A percentile compares a stretch with the other conserved stretches of the same genome.
phyloP scores from a whole-genome alignment of 2,113 vertebrate species.

The Antechinus flavipes region DNA sequence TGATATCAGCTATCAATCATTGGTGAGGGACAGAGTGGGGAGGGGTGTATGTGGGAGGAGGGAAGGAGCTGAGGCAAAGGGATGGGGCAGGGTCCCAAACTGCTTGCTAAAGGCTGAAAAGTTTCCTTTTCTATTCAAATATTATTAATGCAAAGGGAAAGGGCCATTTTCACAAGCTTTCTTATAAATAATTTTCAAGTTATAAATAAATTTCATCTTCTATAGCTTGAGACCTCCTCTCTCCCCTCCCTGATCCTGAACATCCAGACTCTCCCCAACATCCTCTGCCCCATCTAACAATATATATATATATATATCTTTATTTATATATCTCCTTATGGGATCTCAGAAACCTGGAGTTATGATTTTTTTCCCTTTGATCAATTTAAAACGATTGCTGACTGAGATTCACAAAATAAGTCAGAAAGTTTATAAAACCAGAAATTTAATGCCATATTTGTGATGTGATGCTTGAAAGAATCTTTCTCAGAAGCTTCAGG shows the following conservation, averaged over 20 bases:
- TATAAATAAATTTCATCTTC: constrained; percentile 12
- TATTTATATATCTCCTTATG: constrained; percentile 46
- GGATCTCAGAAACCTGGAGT: constrained; percentile 44
- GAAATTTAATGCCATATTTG: constrained; percentile 22
- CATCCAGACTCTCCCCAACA: background rate
- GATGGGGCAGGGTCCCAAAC: constrained; percentile 29
- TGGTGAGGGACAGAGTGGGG: background rate
- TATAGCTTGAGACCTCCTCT: background rate
- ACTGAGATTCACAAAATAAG: constrained; percentile 54
- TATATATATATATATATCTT: constrained; percentile 22
- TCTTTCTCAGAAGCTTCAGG: constrained; percentile 1
- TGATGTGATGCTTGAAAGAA: constrained; percentile 59
- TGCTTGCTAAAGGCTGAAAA: constrained; percentile 51
- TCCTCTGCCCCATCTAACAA: background rate
- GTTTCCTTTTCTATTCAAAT: constrained; percentile 70
- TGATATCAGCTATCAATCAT: constrained; percentile 69
- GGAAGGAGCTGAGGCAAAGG: background rate
- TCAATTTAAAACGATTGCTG: constrained; percentile 63
- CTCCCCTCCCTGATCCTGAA: background rate
- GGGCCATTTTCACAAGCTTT: constrained; percentile 56
- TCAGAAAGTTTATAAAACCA: constrained; percentile 31
- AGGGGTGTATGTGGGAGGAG: constrained; percentile 15
- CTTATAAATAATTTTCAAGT: constrained; percentile 48
- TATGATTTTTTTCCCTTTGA: constrained; percentile 45
- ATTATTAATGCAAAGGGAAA: constrained; percentile 71